Base-by-base conservation (phyloP, 1,140 invertebrate genomes). In the Sinella curviseta region DNA sequence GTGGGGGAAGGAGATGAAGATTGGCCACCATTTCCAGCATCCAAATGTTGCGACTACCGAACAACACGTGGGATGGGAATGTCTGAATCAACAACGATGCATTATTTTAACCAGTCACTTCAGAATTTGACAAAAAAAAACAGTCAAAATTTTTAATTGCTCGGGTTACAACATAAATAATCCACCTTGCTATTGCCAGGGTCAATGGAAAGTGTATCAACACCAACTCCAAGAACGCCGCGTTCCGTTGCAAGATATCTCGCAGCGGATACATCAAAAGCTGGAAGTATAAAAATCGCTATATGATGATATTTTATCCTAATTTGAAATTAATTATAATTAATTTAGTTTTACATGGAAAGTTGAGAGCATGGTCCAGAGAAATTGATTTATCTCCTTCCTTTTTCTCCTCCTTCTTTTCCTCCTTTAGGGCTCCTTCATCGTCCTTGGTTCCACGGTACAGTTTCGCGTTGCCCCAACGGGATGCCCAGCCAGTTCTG, bases 201-300 rank as follows among this genome's bases (percentile, higher is more conserved):
- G 85, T 93, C 92, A 3, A 91, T 84, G 4, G 90, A 91, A 0
- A 91, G 87, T 0, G 89, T 88, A 83, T 93, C 92, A 0, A 91
- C 88, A 0, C 91, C 92, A 0, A 93, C 87, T 0, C 91, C 92
- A 54, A 90, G 87, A 54, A 93, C 87, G 74, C 89, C 88, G 26
- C 87, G 87, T 33, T 89, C 85, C 14, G 89, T 86, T 1, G 88
- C 88, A 74, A 93, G 86, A 88, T 89, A 92, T 74, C 88, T 83
- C 0, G 91, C 90, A 28, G 91, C 89, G 33, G 89, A 88, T 76
- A 85, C 85, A 73, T 88, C 87, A n/a, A 91, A 83, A 48, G 90
- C 91, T 86, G 87, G 80, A 85, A 86, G 83, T 20, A 80, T 75
- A 12, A 79, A 57, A 73, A 67, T 67, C 14, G 12, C 12, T 31